Percentiles rank a stretch among this genome's conserved stretches.
Evolutionary conservation across 2,113 vertebrate genomes (phyloP).

Genomic region (Halcyon malimbica): DNA sequence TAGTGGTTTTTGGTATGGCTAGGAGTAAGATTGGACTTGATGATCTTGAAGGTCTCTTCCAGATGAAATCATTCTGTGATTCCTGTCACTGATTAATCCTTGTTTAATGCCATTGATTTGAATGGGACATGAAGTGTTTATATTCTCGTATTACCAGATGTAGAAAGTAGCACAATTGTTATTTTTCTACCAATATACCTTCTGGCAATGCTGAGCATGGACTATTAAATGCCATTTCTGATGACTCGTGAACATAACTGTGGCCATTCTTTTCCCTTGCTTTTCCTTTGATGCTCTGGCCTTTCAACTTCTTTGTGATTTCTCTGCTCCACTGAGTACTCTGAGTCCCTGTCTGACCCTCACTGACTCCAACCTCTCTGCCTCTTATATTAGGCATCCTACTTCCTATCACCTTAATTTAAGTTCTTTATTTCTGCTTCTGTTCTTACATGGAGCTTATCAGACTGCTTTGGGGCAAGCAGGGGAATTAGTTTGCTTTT

Average conservation of each 20-base stretch:
- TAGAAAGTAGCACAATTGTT: not conserved
- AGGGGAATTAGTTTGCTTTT: not conserved
- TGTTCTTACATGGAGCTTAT: not conserved
- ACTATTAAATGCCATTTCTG: slow-evolving; percentile 2
- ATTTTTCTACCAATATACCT: not conserved
- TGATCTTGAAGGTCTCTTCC: too few relatives aligned
- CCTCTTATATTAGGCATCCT: not conserved
- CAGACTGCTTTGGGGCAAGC: not conserved
- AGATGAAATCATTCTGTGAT: too few relatives aligned
- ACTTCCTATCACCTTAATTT: not conserved
- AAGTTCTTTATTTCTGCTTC: not conserved
- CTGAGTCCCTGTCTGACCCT: not conserved
- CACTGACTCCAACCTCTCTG: not conserved
- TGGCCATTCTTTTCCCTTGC: not conserved
- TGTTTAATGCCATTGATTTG: not conserved
- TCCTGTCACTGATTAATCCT: not conserved
- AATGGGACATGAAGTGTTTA: not conserved
- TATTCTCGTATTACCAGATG: not conserved
- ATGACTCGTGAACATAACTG: not conserved
- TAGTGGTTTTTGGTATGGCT: too few relatives aligned
- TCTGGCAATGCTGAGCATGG: not conserved
- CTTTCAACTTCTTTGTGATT: not conserved
- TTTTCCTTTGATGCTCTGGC: not conserved
- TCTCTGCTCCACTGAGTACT: not conserved
- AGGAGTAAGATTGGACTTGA: too few relatives aligned